Evolutionary conservation across 2,797 vertebrate species (phyloP), one percentile per base, ranked within the genome.

Genomic region (Poecile montanus): DNA sequence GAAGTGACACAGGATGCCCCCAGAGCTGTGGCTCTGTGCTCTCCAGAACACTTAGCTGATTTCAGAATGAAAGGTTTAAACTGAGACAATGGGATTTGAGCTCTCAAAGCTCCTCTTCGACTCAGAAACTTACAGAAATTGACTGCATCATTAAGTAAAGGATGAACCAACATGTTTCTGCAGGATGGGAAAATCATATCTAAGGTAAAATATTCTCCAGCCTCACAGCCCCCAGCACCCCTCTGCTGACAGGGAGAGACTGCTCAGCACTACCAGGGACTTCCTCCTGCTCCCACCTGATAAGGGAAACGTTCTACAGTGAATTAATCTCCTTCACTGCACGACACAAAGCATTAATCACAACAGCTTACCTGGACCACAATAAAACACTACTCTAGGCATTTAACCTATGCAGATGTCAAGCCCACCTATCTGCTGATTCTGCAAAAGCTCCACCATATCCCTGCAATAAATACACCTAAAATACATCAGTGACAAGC

Each of bases 231-330:
- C 27, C 25, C 22, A 34, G 44, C 11, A 18, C 1, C 13, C 30
- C 75, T 70, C 13, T 90, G 70, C 77, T 94, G 90, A 87, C 76
- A 86, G 73, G 3, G 3, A 76, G 42, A 86, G 73, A 22, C 62
- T 67, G 70, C 47, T 78, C 76, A 67, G 82, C 81, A 70, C 70
- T 13, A 73, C 30, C 45, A 74, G 66, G 56, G 73, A 32, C 80
- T 42, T 87, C 67, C 76, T 88, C 86, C 94, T 96, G 92, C 89
- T 78, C 48, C 63, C 30, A 51, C 60, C 74, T 71, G 88, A 91
- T 87, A 90, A 89, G 83, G 45, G 72, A 74, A 42, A 25, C 0
- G 4, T 48, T 65, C 40, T 8, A n/a, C 78, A 79, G 38, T 1
- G 4, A 67, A 85, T 87, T 89, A 6, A 87, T 65, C 89, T 88